Percentiles rank a stretch among this genome's conserved stretches.
Evolutionary conservation across 2,888 invertebrate genomes (phyloP).

Genomic region (Cephus nigrinus): DNA sequence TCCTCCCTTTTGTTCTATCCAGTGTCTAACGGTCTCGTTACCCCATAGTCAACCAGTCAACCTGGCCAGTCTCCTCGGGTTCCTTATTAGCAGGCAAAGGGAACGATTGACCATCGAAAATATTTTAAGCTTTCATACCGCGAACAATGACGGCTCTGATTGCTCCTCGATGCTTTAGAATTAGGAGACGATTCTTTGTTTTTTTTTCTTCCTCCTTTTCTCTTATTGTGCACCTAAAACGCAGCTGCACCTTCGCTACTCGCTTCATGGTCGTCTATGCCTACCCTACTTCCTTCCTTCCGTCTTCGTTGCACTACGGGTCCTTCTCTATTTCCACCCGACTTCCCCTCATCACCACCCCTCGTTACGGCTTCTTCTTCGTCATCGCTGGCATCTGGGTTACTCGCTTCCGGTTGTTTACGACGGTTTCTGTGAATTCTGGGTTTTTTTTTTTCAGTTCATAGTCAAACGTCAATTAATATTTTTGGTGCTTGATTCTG

Average conservation of each 20-base stretch:
- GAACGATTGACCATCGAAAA: conserved; percentile 23
- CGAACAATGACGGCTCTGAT: conserved; percentile 53
- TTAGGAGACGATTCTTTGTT: conserved; percentile 41
- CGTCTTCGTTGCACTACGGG: conserved; percentile 17
- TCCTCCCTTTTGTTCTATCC: too few relatives aligned
- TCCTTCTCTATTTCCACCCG: conserved; percentile 18
- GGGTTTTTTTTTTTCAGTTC: too few relatives aligned
- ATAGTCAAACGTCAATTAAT: too few relatives aligned
- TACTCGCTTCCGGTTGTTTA: too few relatives aligned
- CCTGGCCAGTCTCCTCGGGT: background rate
- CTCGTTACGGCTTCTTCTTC: too few relatives aligned
- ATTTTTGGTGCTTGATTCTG: too few relatives aligned
- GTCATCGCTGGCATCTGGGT: too few relatives aligned
- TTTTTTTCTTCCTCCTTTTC: conserved; percentile 25
- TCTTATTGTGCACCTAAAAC: conserved; percentile 28
- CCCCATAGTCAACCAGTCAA: too few relatives aligned
- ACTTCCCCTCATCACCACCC: background rate
- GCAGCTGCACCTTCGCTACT: background rate
- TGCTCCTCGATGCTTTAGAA: conserved; percentile 51
- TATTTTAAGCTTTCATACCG: conserved; percentile 38
- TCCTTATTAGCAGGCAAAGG: conserved; percentile 3
- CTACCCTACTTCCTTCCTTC: background rate
- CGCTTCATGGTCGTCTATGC: background rate
- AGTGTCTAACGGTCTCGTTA: too few relatives aligned
- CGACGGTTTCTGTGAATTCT: too few relatives aligned